Base-by-base conservation (phyloP, 2,888 invertebrate species). In the Tanytarsus gracilentus region DNA sequence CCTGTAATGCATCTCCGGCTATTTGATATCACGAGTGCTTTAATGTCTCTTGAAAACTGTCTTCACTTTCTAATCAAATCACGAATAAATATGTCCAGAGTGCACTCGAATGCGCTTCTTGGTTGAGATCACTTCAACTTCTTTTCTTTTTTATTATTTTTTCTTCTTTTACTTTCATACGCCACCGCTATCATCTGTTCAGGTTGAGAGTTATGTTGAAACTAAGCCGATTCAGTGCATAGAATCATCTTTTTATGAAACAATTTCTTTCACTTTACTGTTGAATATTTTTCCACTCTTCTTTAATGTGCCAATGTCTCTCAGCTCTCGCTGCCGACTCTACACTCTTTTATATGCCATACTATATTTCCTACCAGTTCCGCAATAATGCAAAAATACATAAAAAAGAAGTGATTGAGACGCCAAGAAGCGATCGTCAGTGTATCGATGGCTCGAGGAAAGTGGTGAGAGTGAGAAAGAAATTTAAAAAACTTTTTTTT, bases 161-260 rank as follows among this genome's bases (percentile, higher is more conserved):
- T 49, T 52, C 23, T 44, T 44, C 18, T 23, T 18, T 23, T 8
- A 3, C 23, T 1, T 44, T 44, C 2, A 23, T 18, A 21, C 11
- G n/a, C 29, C 9, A 25, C 16, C 33, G n/a, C 18, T 5, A 27
- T 16, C 21, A 30, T 40, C 55, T 33, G 55, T 14, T 40, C 55
- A 26, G 23, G 25, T 55, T 40, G 55, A 55, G 26, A 40, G 55
- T 40, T 55, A 21, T 39, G 25, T 14, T 27, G 8, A 39, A 55
- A 55, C 55, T 55, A 55, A 55, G 55, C 11, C 39, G 26, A 14
- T 40, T 39, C 55, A 25, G 14, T 25, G 33, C 33, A 26, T 39
- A 55, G 55, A 55, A 55, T 55, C 55, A 55, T 55, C 55, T 26
- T 55, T 55, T 55, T 55, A 55, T 55, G 14, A 55, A 55, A 53